Base-by-base conservation (phyloP, 2,113 vertebrate species). In the Pluvialis apricaria region DNA sequence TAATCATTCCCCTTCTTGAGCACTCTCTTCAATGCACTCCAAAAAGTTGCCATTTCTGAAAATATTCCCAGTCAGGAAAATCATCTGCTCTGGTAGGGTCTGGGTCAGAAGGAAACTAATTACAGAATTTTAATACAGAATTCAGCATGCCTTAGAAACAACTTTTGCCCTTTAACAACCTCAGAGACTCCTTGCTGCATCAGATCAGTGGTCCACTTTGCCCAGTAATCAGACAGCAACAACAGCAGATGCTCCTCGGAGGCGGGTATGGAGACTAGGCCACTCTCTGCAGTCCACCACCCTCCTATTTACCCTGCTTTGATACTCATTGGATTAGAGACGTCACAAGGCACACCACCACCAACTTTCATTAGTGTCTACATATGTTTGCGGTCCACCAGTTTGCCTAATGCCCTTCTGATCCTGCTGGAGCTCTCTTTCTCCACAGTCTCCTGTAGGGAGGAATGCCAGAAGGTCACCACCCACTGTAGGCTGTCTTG, bases 1-100 rank as follows among this genome's bases (percentile, higher is more conserved):
- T 96, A 96, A 91, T 97, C 71, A 96, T 93, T 57, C 40, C 19
- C 60, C 14, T 88, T 62, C 51, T 85, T 60, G 66, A 93, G 55
- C 73, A 90, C 54, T 4, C 70, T 94, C 86, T 88, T 95, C 86
- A 47, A 42, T 47, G 54, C 42, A 24, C 40, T 83, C 84, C 75
- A 88, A 57, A 81, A 93, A 21, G 22, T 95, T 86, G 45, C 66
- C 55, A 47, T 86, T 94, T 86, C 31, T 73, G 68, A 92, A 78
- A 82, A 60, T 22, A 71, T 42, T 70, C 71, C 15, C 19, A 17
- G 49, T 12, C 77, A 65, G 73, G 36, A 89, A 76, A 92, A 21
- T 45, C 12, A 45, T 44, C 71, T 86, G 1, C 26, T 75, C 32
- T 60, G 2, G 3, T 13, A 38, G 44, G n/a, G 8, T 25, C 10